Base-by-base conservation (phyloP, 92 coral and sea anemone genomes). In the Scolanthus callimorphus region DNA sequence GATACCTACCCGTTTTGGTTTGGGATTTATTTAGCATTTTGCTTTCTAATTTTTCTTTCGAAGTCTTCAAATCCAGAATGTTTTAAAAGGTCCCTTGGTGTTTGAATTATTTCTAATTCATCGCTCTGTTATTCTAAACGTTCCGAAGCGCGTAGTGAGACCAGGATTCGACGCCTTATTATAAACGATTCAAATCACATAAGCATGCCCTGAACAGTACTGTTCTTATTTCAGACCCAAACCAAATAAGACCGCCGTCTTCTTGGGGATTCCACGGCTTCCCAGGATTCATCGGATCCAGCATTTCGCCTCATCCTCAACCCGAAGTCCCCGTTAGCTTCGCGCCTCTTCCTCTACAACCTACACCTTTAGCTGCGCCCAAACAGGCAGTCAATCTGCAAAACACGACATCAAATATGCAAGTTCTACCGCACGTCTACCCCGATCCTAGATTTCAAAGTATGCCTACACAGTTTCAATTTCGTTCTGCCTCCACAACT, bases 211-310 rank as follows among this genome's bases (percentile, higher is more conserved):
- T n/a, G n/a, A n/a, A n/a, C n/a, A n/a, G n/a, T n/a, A n/a, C n/a
- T n/a, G n/a, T n/a, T n/a, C 55, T 67, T 39, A 26, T 2, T 67
- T 17, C 87, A 88, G 96, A 88, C 65, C 81, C 83, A 71, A 83
- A 74, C 62, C 90, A 83, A 59, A 83, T 87, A 54, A 75, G 96
- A 48, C 68, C 96, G 31, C 90, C 83, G 11, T 81, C 91, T 3
- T 81, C 95, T 0, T 88, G 96, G 96, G 86, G 96, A 26, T 88
- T 84, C 45, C 96, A 88, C 66, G 54, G 90, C 39, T 79, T 88
- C 54, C 86, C 90, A 30, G 86, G 96, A n/a, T 85, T 88, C 47
- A 69, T 85, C 48, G 78, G 78, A 3, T 66, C 78, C 4, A 67
- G 51, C 44, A 17, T 72, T 12, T 76, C 88, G 1, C 80, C 86